These are phyloP conservation scores for Lepidocolaptes lacrymiger DNA, from an alignment of 2,797 vertebrate species.

Conservation along the genomic window DNA sequence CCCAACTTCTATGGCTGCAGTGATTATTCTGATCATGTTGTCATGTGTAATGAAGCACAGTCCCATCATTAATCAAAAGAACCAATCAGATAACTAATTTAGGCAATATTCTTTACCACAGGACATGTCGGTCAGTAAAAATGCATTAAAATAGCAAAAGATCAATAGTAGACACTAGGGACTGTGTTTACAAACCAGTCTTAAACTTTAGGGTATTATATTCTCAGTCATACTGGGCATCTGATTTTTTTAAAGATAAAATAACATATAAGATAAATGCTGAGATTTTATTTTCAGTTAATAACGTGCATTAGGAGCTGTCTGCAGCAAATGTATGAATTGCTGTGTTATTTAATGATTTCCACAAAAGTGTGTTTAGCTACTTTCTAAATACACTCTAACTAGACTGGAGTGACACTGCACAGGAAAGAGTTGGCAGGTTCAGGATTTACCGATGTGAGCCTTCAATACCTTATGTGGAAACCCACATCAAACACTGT, in stretches of 20 bases:
- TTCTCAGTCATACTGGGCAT: conserved; percentile 71
- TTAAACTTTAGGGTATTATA: conserved; percentile 82
- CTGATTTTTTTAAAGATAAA: conserved; percentile 61
- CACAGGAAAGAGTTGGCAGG: conserved; percentile 37
- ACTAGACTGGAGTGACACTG: conserved; percentile 49
- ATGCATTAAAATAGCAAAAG: conserved; percentile 85
- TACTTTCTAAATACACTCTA: conserved; percentile 64
- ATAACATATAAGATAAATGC: conserved; percentile 65
- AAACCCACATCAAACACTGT: conserved; percentile 32
- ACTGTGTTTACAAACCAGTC: conserved; percentile 78
- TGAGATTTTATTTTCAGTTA: conserved; percentile 64
- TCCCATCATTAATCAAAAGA: conserved; percentile 90
- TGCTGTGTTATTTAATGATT: conserved; percentile 58
- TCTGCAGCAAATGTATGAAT: conserved; percentile 59
- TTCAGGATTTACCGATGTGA: conserved; percentile 25
- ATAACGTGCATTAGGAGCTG: conserved; percentile 45
- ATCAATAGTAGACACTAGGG: conserved; percentile 86
- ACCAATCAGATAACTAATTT: conserved; percentile 94
- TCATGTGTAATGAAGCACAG: conserved; percentile 89
- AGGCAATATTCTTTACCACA: conserved; percentile 90
- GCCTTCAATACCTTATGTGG: not conserved
- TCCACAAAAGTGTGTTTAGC: conserved; percentile 55
- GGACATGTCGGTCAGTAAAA: conserved; percentile 87
- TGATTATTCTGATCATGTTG: conserved; percentile 89
- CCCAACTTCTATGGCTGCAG: conserved; percentile 71